These are phyloP conservation scores for Lerema accius DNA, from an alignment of 1,140 invertebrate genomes.

Conservation along the genomic window DNA sequence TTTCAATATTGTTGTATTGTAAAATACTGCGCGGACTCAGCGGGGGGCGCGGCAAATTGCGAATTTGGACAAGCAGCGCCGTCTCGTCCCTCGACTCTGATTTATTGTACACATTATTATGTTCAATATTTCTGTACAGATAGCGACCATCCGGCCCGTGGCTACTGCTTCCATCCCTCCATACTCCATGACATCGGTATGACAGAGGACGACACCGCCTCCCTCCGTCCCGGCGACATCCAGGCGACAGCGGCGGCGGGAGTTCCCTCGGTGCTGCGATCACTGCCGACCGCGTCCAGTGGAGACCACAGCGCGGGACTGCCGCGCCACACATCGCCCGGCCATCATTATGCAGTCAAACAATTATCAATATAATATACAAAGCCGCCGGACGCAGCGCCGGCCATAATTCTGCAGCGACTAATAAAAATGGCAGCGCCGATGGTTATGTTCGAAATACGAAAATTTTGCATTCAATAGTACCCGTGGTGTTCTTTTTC, in stretches of 20 bases:
- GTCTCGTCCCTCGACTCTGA: background rate
- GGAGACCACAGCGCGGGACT: too few species aligned
- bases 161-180: too few species aligned
- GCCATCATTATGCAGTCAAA: background rate
- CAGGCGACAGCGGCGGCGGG: too few species aligned
- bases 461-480: constrained; percentile 35
- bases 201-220: too few species aligned
- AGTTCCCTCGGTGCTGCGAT: too few species aligned
- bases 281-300: too few species aligned
- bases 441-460: constrained; percentile 34
- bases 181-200: too few species aligned
- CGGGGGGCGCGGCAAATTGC: constrained; percentile 20
- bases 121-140: too few species aligned
- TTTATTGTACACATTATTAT: constrained; percentile 14
- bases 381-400: constrained; percentile 8
- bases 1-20: constrained; percentile 23
- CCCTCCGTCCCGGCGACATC: too few species aligned
- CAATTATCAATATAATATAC: constrained; percentile 28
- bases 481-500: constrained; percentile 24
- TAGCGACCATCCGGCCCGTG: too few species aligned
- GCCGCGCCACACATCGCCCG: too few species aligned
- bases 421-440: constrained; percentile 30
- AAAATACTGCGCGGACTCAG: constrained; percentile 20
- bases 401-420: constrained; percentile 30
- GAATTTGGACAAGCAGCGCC: background rate